Conservation (phyloP, 2,113 vertebrate genomes). For the Xenotilapia flavipinnis region DNA sequence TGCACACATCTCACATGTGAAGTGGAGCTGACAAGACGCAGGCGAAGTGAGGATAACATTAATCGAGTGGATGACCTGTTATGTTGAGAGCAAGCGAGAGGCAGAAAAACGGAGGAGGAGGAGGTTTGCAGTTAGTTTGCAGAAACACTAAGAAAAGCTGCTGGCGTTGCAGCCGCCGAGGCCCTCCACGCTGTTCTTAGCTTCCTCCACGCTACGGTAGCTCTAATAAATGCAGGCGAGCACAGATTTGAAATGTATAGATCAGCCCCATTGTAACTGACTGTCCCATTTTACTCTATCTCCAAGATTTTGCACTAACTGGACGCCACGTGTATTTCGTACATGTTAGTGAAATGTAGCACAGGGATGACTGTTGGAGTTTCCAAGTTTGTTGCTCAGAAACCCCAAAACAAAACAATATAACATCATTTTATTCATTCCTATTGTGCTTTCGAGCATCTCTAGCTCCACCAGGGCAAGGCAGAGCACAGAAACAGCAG, state of each 20-base stretch:
- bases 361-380: neutral
- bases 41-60: neutral
- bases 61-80: neutral
- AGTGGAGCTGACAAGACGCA: neutral
- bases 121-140: neutral
- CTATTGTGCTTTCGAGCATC: neutral
- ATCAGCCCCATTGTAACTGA: neutral
- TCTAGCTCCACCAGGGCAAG: neutral
- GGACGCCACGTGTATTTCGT: neutral
- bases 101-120: accelerated
- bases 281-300: neutral
- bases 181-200: neutral
- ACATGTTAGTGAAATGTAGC: neutral
- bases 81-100: neutral
- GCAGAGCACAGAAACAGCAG: neutral
- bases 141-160: neutral
- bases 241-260: neutral
- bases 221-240: neutral
- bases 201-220: neutral
- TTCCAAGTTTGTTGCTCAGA: neutral
- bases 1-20: neutral
- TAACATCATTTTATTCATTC: accelerated
- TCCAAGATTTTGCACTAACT: neutral
- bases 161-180: accelerated
- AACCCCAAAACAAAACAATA: neutral